Evolutionary conservation across 2,797 vertebrate genomes (phyloP).

Genomic region (Danionella dracula): DNA sequence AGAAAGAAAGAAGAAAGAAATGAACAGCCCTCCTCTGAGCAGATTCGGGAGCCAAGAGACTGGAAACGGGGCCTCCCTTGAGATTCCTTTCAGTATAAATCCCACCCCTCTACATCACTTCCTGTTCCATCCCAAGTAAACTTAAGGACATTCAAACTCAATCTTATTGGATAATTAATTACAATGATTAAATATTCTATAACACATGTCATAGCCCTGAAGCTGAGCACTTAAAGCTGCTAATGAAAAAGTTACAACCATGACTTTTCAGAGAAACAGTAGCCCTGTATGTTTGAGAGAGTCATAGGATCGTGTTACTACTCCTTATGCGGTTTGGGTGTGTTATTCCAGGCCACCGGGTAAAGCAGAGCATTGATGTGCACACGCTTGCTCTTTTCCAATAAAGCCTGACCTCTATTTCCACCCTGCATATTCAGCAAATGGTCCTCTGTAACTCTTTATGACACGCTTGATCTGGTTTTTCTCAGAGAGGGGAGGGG

Average conservation of each 20-base stretch:
- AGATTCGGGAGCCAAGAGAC: no score
- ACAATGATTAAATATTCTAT: no score
- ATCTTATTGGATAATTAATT: no score
- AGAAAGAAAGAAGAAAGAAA: no score
- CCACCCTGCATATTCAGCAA: constrained; percentile 51
- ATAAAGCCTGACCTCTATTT: constrained; percentile 55
- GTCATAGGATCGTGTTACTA: constrained; percentile 42
- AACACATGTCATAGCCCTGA: constrained; percentile 1
- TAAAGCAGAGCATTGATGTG: constrained; percentile 35
- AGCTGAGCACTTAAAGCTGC: neutral
- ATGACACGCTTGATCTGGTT: constrained; percentile 52
- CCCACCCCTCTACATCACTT: no score
- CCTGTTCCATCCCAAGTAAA: no score
- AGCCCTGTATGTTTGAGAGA: constrained; percentile 40
- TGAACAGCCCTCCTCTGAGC: no score
- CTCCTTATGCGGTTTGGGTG: constrained; percentile 40
- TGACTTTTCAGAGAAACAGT: constrained; percentile 30
- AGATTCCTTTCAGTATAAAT: no score
- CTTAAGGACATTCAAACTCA: no score
- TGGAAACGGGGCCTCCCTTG: no score
- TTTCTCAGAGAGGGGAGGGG: constrained; percentile 39
- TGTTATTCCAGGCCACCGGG: constrained; percentile 44
- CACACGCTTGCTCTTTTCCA: constrained; percentile 49
- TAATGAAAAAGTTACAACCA: constrained; percentile 1
- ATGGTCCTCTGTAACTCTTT: constrained; percentile 50